A percentile compares a stretch with the other conserved stretches of the same genome.
Evolutionary conservation across 1,140 invertebrate species (phyloP).

Genomic region (Hyposmocoma kahamanoa): DNA sequence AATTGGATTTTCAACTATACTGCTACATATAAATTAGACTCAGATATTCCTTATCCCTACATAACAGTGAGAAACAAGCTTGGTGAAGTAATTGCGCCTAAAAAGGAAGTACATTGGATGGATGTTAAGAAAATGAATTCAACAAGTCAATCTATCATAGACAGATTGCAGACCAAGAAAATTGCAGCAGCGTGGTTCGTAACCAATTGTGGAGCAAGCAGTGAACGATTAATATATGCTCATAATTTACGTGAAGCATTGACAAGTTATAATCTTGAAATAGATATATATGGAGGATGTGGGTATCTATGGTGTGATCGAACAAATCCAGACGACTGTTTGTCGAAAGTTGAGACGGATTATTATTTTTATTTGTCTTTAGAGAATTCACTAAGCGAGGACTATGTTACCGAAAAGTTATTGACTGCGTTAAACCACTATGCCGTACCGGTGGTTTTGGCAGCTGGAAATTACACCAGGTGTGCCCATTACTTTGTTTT

Average conservation of each 20-base stretch:
- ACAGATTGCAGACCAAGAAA: conserved; percentile 36
- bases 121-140: conserved; percentile 33
- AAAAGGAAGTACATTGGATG: conserved; percentile 35
- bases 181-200: conserved; percentile 74
- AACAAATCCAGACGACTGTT: conserved; percentile 44
- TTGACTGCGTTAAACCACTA: conserved; percentile 2
- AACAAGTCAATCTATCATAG: conserved; percentile 19
- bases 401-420: conserved; percentile 74
- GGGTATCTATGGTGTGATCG: conserved; percentile 33
- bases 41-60: conserved; percentile 77
- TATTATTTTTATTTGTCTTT: conserved; percentile 80
- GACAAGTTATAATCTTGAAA: conserved; percentile 21
- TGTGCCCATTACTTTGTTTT: too few species aligned
- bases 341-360: conserved; percentile 39
- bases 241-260: conserved; percentile 73
- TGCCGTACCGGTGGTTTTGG: conserved; percentile 9
- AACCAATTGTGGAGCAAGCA: conserved; percentile 73
- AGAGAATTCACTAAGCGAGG: conserved; percentile 75
- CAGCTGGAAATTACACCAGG: conserved; percentile 40
- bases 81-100: conserved; percentile 41
- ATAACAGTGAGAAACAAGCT: conserved; percentile 38
- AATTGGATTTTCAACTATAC: conserved; percentile 77
- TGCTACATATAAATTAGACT: conserved; percentile 78
- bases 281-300: conserved; percentile 80
- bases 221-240: conserved; percentile 72